These are phyloP conservation scores for Chaunax sp. DNA, from an alignment of 2,797 vertebrate species.

Conservation along the genomic window DNA sequence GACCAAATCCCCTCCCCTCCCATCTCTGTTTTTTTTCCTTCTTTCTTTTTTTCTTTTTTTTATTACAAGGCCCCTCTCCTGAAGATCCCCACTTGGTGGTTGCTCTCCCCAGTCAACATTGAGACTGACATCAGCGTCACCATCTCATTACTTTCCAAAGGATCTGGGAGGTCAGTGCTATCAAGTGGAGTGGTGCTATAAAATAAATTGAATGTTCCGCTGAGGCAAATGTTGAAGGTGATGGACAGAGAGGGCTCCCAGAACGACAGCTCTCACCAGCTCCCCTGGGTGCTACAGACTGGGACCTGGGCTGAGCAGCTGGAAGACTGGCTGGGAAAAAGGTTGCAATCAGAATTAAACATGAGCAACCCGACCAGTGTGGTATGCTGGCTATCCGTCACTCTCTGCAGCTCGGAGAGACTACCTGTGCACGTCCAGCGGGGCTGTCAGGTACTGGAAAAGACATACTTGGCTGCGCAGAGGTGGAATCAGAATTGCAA, in stretches of 20 bases:
- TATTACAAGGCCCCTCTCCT: conserved; percentile 50
- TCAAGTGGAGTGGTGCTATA: conserved; percentile 81
- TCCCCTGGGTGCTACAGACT: conserved; percentile 65
- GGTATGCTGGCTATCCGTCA: conserved; percentile 73
- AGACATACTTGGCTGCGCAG: conserved; percentile 76
- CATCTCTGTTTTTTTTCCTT: conserved; percentile 19
- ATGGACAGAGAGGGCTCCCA: conserved; percentile 76
- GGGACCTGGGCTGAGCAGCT: conserved; percentile 62
- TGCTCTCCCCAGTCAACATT: conserved; percentile 60
- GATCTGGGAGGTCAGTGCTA: conserved; percentile 78
- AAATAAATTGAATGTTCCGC: conserved; percentile 83
- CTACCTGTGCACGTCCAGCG: conserved; percentile 75
- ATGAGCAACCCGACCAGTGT: conserved; percentile 75
- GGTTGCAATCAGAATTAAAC: conserved; percentile 82
- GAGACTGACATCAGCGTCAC: conserved; percentile 75
- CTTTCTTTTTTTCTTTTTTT: too few relatives aligned
- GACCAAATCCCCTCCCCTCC: conserved; percentile 61
- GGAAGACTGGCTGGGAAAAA: conserved; percentile 66
- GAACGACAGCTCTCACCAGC: conserved; percentile 53
- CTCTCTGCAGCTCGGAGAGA: conserved; percentile 62
- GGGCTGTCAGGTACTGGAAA: conserved; percentile 79
- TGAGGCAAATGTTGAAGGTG: conserved; percentile 78
- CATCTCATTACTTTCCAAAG: conserved; percentile 79
- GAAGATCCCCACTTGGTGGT: conserved; percentile 60
- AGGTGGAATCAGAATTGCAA: conserved; percentile 81